phyloP scores from a whole-genome alignment of 2,888 invertebrate genomes.

The Drosophila lacicola region DNA sequence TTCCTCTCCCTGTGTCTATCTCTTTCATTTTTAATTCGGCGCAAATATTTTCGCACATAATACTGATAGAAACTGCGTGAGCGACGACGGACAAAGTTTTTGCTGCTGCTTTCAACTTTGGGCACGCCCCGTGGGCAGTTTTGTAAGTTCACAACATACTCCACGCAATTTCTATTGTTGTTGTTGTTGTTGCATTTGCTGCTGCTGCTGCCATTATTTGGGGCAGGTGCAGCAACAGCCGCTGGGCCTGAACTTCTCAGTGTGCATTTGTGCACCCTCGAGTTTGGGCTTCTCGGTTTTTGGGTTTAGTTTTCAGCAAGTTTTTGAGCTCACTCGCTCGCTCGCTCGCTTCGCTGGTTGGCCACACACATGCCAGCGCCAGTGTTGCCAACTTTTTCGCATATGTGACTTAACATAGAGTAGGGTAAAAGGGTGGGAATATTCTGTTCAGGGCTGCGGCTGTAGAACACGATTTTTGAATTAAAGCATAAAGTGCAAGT shows the following conservation, averaged over 20 bases:
- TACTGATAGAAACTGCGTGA: constrained; percentile 58
- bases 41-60: constrained; percentile 70
- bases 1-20: background rate
- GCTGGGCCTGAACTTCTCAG: constrained; percentile 15
- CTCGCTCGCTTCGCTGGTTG: constrained; percentile 37
- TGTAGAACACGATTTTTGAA: constrained; percentile 70
- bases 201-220: background rate
- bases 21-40: constrained; percentile 28
- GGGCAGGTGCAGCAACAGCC: constrained; percentile 39
- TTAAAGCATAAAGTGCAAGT: constrained; percentile 70
- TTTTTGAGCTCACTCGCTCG: constrained; percentile 11
- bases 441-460: constrained; percentile 39
- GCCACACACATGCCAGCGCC: constrained; percentile 37
- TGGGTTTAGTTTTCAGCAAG: constrained; percentile 20
- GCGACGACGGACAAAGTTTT: constrained; percentile 41
- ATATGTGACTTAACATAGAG: constrained; percentile 4
- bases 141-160: constrained; percentile 41
- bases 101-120: constrained; percentile 28
- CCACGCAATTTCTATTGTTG: background rate
- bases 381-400: constrained; percentile 44
- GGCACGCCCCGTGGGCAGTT: constrained; percentile 36
- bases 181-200: background rate
- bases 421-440: background rate
- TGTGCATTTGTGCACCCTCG: constrained; percentile 10
- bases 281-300: constrained; percentile 14